Base-by-base conservation (phyloP, 2,888 invertebrate species). In the Lepidochrysops patricia region DNA sequence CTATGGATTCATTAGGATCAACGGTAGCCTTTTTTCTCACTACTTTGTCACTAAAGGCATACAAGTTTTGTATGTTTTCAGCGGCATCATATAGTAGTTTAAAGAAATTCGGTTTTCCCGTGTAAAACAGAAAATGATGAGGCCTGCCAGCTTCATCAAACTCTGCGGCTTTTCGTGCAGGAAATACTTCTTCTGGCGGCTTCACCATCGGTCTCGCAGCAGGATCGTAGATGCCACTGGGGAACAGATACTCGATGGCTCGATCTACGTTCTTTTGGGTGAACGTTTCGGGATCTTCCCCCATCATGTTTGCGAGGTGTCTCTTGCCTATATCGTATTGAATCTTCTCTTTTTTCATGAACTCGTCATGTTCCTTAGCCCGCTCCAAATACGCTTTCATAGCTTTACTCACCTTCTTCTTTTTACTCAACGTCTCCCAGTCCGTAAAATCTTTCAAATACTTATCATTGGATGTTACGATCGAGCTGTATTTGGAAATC, bases 261-360 rank as follows among this genome's bases (percentile, higher is more conserved):
- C 92, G 92, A 84, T 97, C 93, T 29, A 98, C 91, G 77, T 98
- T 96, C 60, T 93, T 91, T 76, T 98, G 96, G 0, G 95, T 95
- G 76, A 99, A 96, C 0, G 91, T 93, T 72, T 97, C 95, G 0
- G 95, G 94, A 89, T 98, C 95, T 80, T 94, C 94, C 0, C 98
- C 98, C 99, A 99, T 99, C 93, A 99, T 99, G 79, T 98, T 98
- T 0, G 99, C 99, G 65, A 99, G 91, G 89, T 99, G 98, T 32
- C 98, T 90, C 79, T 95, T 97, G 13, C 99, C 99, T 72, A 97
- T 93, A 78, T 96, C 94, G 80, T 93, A 99, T 72, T 98, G 96
- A 9, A 91, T 80, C 57, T 91, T 90, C 80, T 97, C 94, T 64
- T 92, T 91, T 71, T 93, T 91, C 92, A 98, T 95, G 74, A 97